Percentiles rank a stretch among this genome's conserved stretches.
These are phyloP conservation scores for Drosophila setosimentum DNA, from an alignment of 2,888 invertebrate genomes.

Conservation along the genomic window DNA sequence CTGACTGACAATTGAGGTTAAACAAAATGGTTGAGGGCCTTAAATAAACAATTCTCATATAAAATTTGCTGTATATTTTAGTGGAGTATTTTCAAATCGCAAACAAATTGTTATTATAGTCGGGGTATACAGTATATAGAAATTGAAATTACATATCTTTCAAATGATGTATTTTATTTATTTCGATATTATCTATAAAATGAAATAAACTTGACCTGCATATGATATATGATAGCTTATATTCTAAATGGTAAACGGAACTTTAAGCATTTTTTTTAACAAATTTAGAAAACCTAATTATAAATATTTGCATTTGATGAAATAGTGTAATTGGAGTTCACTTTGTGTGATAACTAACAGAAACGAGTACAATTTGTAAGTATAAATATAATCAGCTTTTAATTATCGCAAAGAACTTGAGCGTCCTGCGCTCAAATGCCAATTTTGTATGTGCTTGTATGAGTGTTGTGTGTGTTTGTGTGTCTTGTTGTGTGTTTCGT, in stretches of 20 bases:
- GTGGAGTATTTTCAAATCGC: background rate
- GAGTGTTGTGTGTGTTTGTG: constrained; percentile 51
- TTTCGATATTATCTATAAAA: background rate
- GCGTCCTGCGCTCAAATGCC: constrained; percentile 35
- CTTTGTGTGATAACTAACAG: background rate
- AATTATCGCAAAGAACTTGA: constrained; percentile 1
- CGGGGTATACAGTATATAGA: background rate
- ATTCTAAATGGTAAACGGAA: background rate
- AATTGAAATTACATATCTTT: background rate
- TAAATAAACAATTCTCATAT: background rate
- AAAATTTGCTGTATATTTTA: background rate
- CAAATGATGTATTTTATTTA: background rate
- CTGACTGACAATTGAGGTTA: background rate
- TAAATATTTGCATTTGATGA: background rate
- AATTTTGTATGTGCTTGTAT: constrained; percentile 45
- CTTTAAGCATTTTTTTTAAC: background rate
- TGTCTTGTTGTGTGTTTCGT: constrained; percentile 39
- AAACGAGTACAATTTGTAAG: background rate
- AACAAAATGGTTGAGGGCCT: background rate
- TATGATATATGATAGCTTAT: background rate
- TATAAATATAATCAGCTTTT: background rate
- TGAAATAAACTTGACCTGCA: background rate
- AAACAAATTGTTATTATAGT: no score
- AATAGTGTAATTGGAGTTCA: background rate
- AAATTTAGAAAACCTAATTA: background rate